Evolutionary conservation across 1,140 invertebrate genomes (phyloP).

Genomic region (Ephestia elutella): DNA sequence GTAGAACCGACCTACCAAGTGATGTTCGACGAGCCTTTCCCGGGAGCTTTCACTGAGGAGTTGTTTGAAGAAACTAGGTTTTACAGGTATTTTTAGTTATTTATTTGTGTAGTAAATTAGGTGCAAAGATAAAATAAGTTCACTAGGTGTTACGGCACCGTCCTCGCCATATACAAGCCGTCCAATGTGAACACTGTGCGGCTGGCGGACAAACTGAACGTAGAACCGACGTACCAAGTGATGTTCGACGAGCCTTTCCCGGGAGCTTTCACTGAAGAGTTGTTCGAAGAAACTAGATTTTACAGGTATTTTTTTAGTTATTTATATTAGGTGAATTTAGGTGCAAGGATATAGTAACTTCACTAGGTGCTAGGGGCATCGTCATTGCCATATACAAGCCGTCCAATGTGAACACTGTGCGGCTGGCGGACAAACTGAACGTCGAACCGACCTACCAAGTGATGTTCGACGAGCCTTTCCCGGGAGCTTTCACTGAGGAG

Average conservation of each 20-base stretch:
- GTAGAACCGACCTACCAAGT: constrained; percentile 80
- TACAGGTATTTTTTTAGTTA: too few species aligned
- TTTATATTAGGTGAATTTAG: not conserved
- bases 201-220: constrained; percentile 55
- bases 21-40: constrained; percentile 85
- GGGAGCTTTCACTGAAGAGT: constrained; percentile 77
- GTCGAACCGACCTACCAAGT: constrained; percentile 80
- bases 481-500: constrained; percentile 77
- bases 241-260: constrained; percentile 86
- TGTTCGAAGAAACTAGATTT: constrained; percentile 62
- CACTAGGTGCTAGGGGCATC: constrained; percentile 87
- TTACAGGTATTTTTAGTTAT: constrained; percentile 43
- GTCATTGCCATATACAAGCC: constrained; percentile 81
- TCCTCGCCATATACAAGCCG: constrained; percentile 80
- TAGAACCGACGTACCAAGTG: constrained; percentile 80
- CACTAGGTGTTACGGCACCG: too few species aligned
- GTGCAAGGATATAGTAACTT: constrained; percentile 79
- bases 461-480: constrained; percentile 85
- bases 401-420: constrained; percentile 64
- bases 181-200: constrained; percentile 66
- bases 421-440: constrained; percentile 58
- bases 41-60: constrained; percentile 77
- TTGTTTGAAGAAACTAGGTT: constrained; percentile 69
- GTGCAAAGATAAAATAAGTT: too few species aligned
- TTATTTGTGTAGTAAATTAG: too few species aligned